phyloP scores from a whole-genome alignment of 30 jellyfish, hydroid and myxozoan species.

The Morbakka virulenta region DNA sequence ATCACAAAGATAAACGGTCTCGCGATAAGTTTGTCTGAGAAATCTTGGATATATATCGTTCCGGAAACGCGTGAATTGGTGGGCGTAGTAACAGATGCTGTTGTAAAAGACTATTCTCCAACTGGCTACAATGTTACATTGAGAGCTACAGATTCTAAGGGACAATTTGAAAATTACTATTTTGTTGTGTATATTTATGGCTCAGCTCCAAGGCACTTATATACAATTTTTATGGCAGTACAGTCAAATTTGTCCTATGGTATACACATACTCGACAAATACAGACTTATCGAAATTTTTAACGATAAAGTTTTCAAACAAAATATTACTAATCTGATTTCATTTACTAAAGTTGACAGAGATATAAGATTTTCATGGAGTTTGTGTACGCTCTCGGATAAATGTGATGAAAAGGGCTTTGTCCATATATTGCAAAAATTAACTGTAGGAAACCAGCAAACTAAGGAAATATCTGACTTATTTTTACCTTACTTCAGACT shows the following conservation, averaged over 20 bases:
- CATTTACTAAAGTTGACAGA: slow-evolving; percentile 4
- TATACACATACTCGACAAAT: background rate
- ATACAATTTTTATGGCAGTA: slow-evolving; percentile 37
- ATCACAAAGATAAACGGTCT: slow-evolving; percentile 44
- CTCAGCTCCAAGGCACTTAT: slow-evolving; percentile 6
- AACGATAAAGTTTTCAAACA: slow-evolving; percentile 16
- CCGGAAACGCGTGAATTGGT: background rate
- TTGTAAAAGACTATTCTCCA: slow-evolving; percentile 22
- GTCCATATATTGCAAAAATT: slow-evolving; percentile 26
- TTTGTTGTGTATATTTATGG: slow-evolving; percentile 59
- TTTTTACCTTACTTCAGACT: slow-evolving; percentile 17
- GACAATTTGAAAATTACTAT: slow-evolving; percentile 59
- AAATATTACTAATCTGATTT: slow-evolving; percentile 26
- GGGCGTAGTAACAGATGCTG: slow-evolving; percentile 59
- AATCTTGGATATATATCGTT: slow-evolving; percentile 8
- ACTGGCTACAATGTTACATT: slow-evolving; percentile 70
- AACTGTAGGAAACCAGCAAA: slow-evolving; percentile 2
- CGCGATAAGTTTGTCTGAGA: slow-evolving; percentile 31
- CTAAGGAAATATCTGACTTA: slow-evolving; percentile 8
- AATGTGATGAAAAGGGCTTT: slow-evolving; percentile 72
- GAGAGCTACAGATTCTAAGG: slow-evolving; percentile 65
- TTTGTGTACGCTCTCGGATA: slow-evolving; percentile 65
- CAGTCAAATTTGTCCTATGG: background rate
- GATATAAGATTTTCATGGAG: slow-evolving; percentile 14
- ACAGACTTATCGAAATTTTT: background rate